Evolutionary conservation across 2,888 invertebrate species (phyloP).

Genomic region (Panzeria rudis): DNA sequence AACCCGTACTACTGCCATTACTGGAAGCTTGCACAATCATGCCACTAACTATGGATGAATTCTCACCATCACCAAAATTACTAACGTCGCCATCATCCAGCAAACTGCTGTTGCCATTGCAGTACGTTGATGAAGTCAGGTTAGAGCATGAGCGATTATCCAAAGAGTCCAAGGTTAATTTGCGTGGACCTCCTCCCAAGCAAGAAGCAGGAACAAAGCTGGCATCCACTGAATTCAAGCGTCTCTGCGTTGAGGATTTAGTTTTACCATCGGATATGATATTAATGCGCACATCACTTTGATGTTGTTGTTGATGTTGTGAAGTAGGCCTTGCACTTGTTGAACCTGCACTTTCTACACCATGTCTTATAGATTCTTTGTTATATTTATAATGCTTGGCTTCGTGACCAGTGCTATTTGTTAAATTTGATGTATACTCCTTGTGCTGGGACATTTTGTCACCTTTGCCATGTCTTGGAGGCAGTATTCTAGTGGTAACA

Average conservation of each 20-base stretch:
- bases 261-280: slow-evolving; percentile 80
- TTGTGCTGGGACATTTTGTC: slow-evolving; percentile 45
- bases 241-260: slow-evolving; percentile 62
- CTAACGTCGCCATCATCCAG: slow-evolving; percentile 80
- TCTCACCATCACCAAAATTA: slow-evolving; percentile 82
- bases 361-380: slow-evolving; percentile 68
- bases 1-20: slow-evolving; percentile 72
- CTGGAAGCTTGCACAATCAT: slow-evolving; percentile 79
- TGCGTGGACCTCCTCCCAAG: slow-evolving; percentile 68
- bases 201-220: slow-evolving; percentile 32
- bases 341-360: not conserved
- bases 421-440: not conserved
- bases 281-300: slow-evolving; percentile 80
- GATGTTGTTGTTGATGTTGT: slow-evolving; percentile 53
- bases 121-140: slow-evolving; percentile 81
- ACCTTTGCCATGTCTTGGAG: slow-evolving; percentile 49
- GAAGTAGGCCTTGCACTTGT: not conserved
- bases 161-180: slow-evolving; percentile 77
- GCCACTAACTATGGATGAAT: slow-evolving; percentile 82
- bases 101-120: slow-evolving; percentile 79
- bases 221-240: slow-evolving; percentile 30
- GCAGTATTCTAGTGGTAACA: slow-evolving; percentile 36
- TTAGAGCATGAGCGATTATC: slow-evolving; percentile 82
- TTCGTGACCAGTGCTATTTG: slow-evolving; percentile 34
- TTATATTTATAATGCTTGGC: slow-evolving; percentile 66